phyloP scores from a whole-genome alignment of 2,113 vertebrate genomes.

The Aptenodytes patagonicus region DNA sequence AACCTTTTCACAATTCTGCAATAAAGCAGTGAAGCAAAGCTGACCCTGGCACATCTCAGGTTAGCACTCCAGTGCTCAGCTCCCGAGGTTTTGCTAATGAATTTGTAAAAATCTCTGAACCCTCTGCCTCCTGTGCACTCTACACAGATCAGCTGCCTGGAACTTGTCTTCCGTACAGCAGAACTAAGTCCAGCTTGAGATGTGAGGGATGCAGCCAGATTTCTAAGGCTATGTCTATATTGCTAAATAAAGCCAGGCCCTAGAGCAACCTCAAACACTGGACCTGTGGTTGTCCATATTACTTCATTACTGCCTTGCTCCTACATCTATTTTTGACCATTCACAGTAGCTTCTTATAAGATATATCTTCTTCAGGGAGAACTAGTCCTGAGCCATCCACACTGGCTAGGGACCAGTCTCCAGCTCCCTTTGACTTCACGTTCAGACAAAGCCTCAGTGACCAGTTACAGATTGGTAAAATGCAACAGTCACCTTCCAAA shows the following conservation, averaged over 20 bases:
- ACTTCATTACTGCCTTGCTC: neutral
- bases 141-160: neutral
- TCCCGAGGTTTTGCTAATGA: neutral
- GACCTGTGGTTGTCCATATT: neutral
- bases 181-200: neutral
- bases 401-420: neutral
- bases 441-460: neutral
- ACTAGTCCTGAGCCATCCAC: neutral
- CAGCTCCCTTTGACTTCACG: neutral
- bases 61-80: rapidly evolving
- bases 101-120: neutral
- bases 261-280: neutral
- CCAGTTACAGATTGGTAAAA: neutral
- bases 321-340: neutral
- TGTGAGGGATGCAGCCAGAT: neutral
- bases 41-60: neutral
- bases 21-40: neutral
- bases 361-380: neutral
- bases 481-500: neutral
- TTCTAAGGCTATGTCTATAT: neutral
- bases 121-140: neutral
- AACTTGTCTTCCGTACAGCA: neutral
- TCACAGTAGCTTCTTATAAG: neutral
- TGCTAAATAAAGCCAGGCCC: neutral
- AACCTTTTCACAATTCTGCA: neutral